phyloP scores from a whole-genome alignment of 2,888 invertebrate species.

The Nemapogon koenigi region DNA sequence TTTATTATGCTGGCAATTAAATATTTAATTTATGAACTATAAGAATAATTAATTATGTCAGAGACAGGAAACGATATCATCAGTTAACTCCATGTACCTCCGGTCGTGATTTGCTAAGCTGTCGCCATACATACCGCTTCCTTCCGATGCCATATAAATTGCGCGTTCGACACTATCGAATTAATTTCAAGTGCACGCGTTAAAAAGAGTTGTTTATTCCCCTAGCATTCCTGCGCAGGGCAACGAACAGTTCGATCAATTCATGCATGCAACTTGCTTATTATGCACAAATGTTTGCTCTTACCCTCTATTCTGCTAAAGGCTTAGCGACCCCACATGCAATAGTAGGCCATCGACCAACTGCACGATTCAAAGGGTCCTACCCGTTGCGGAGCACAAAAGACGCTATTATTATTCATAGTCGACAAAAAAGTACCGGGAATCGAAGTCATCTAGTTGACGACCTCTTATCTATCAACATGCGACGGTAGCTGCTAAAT shows the following conservation, averaged over 20 bases:
- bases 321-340: conserved; percentile 50
- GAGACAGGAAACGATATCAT: conserved; percentile 42
- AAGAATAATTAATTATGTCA: conserved; percentile 33
- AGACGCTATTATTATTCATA: conserved; percentile 53
- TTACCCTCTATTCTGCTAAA: conserved; percentile 26
- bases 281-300: conserved; percentile 16
- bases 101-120: conserved; percentile 48
- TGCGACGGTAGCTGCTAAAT: conserved; percentile 21
- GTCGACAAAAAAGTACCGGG: conserved; percentile 27
- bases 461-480: conserved; percentile 44
- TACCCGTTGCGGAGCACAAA: conserved; percentile 45
- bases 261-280: neutral
- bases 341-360: conserved; percentile 30
- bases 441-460: conserved; percentile 35
- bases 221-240: neutral
- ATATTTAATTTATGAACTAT: conserved; percentile 5
- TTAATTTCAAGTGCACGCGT: conserved; percentile 3
- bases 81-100: conserved; percentile 20
- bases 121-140: conserved; percentile 50
- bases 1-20: too few species aligned
- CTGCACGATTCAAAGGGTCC: conserved; percentile 57
- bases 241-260: neutral
- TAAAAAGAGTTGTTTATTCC: neutral
- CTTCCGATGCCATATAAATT: conserved; percentile 58
- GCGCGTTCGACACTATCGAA: neutral